A percentile compares a stretch with the other conserved stretches of the same genome.
Conservation (phyloP, 1,140 invertebrate species). For the Geopemphigus sp. region DNA sequence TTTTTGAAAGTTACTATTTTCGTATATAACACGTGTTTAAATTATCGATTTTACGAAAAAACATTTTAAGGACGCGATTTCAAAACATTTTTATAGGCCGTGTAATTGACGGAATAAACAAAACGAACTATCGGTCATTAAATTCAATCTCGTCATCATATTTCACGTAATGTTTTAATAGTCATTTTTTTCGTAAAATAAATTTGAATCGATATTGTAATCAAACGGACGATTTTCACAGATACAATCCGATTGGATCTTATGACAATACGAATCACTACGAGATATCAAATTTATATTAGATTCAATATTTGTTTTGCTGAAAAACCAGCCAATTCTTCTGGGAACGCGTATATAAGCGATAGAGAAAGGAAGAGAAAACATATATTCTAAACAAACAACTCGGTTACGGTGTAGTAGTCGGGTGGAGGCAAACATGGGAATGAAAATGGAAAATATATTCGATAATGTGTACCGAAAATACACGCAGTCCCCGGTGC, state of each 20-base stretch:
- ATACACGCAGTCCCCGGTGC: not conserved
- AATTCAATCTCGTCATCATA: too few relatives aligned
- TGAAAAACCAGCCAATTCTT: slow-evolving; percentile 30
- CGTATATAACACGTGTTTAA: too few relatives aligned
- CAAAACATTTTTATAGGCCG: too few relatives aligned
- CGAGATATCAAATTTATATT: slow-evolving; percentile 28
- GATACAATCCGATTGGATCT: too few relatives aligned
- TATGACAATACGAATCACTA: slow-evolving; percentile 9
- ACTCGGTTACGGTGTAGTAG: slow-evolving; percentile 30
- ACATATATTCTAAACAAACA: slow-evolving; percentile 41
- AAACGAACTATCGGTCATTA: too few relatives aligned
- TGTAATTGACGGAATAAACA: too few relatives aligned
- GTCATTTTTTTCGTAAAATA: too few relatives aligned
- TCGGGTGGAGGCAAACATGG: not conserved
- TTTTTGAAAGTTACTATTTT: too few relatives aligned
- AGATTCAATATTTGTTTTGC: slow-evolving; percentile 36
- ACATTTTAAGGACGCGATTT: too few relatives aligned
- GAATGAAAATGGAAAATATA: slow-evolving; percentile 38
- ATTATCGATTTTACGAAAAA: too few relatives aligned
- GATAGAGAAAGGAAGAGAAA: not conserved
- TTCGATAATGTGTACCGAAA: slow-evolving; percentile 39
- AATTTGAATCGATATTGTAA: not conserved
- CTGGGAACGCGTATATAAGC: not conserved
- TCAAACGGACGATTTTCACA: too few relatives aligned
- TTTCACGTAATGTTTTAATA: too few relatives aligned